Percentiles rank a stretch among this genome's conserved stretches.
Conservation (phyloP, 1,140 invertebrate genomes). For the Cheumatopsyche charites region DNA sequence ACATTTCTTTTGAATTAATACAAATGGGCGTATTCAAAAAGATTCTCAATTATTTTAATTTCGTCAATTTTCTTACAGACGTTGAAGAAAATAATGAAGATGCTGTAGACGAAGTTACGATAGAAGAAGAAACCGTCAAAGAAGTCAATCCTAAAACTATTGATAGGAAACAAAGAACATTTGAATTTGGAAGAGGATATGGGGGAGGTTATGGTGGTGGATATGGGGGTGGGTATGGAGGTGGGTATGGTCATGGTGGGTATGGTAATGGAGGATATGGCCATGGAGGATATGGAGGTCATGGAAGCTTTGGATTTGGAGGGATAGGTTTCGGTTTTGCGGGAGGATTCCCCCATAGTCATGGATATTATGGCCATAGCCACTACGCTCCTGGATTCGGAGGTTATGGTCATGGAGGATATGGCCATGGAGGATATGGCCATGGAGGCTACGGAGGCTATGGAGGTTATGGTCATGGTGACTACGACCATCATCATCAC, state of each 20-base stretch:
- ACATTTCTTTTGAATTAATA: no score
- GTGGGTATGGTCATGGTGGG: conserved; percentile 23
- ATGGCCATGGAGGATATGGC: background rate
- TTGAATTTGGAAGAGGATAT: conserved; percentile 10
- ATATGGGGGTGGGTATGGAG: conserved; percentile 5
- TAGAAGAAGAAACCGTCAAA: background rate
- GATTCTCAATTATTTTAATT: no score
- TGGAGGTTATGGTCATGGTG: conserved; percentile 22
- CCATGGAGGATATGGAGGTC: conserved; percentile 23
- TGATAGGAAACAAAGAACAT: conserved; percentile 17
- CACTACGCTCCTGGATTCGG: background rate
- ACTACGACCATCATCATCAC: conserved; percentile 8
- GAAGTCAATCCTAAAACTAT: background rate
- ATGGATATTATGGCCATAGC: no score
- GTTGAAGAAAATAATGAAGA: no score
- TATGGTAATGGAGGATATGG: background rate
- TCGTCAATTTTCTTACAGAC: no score
- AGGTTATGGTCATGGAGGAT: conserved; percentile 31
- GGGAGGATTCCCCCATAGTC: no score
- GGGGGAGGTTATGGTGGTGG: conserved; percentile 19
- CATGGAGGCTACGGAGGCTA: conserved; percentile 23
- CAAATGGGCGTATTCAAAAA: no score
- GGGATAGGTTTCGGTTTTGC: background rate
- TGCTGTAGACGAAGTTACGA: background rate
- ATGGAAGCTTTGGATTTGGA: conserved; percentile 23